Conservation (phyloP, 2,888 invertebrate species). For the Choreutis nemorana region DNA sequence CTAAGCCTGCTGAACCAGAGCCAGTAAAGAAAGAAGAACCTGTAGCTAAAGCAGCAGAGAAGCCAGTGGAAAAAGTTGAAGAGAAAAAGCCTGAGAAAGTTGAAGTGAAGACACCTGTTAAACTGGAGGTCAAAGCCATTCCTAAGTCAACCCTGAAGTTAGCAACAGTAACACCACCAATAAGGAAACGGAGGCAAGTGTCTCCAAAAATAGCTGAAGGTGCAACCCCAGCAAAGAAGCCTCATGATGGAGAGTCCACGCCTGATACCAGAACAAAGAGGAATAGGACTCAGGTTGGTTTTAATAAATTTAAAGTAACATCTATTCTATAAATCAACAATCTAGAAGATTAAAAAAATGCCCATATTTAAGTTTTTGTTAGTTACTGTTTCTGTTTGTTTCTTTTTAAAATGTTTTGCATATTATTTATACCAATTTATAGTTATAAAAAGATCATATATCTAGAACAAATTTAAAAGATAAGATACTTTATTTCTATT, state of each 20-base stretch:
- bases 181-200: conserved; percentile 62
- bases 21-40: conserved; percentile 28
- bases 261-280: conserved; percentile 51
- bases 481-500: too few relatives aligned
- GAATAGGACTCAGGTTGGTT: conserved; percentile 54
- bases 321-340: too few relatives aligned
- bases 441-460: too few relatives aligned
- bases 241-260: conserved; percentile 33
- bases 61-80: conserved; percentile 21
- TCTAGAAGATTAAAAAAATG: too few relatives aligned
- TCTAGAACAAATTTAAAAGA: too few relatives aligned
- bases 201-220: conserved; percentile 45
- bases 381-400: too few relatives aligned
- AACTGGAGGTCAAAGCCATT: conserved; percentile 32
- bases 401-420: too few relatives aligned
- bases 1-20: conserved; percentile 15
- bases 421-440: too few relatives aligned
- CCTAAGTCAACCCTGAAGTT: conserved; percentile 61
- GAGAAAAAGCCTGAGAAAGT: conserved; percentile 19
- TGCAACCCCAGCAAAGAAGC: conserved; percentile 38
- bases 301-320: too few relatives aligned
- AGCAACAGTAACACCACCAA: conserved; percentile 64
- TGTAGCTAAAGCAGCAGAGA: conserved; percentile 28
- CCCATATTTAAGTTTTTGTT: too few relatives aligned
- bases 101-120: conserved; percentile 27